Percentiles rank a stretch among this genome's conserved stretches.
Evolutionary conservation across 2,113 vertebrate genomes (phyloP).

Genomic region (Amphiprion ocellaris): DNA sequence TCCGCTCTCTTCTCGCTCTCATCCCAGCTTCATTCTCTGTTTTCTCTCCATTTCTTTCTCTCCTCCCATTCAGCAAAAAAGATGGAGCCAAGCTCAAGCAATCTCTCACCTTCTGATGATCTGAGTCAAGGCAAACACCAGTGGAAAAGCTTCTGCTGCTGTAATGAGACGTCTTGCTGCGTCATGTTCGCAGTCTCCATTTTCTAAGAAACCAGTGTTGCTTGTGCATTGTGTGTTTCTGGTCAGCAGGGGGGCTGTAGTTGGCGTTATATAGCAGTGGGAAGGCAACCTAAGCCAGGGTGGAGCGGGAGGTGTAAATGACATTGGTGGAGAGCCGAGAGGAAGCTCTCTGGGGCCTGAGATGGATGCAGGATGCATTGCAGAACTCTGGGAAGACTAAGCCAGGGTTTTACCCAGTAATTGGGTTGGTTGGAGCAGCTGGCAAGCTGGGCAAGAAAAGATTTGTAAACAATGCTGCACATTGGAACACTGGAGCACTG

Average conservation of each 20-base stretch:
- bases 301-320: conserved; percentile 77
- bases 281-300: conserved; percentile 67
- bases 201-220: conserved; percentile 66
- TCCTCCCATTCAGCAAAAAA: conserved; percentile 38
- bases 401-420: conserved; percentile 77
- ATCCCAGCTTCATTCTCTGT: conserved; percentile 32
- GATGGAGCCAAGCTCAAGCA: conserved; percentile 50
- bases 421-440: conserved; percentile 75
- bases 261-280: conserved; percentile 61
- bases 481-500: conserved; percentile 28
- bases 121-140: conserved; percentile 69
- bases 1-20: conserved; percentile 45
- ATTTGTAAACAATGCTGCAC: conserved; percentile 70
- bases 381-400: conserved; percentile 73
- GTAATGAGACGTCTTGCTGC: conserved; percentile 80
- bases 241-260: conserved; percentile 65
- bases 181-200: conserved; percentile 65
- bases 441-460: conserved; percentile 69
- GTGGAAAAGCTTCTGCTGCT: conserved; percentile 59
- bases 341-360: conserved; percentile 75
- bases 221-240: conserved; percentile 58
- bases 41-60: conserved; percentile 19
- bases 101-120: conserved; percentile 64
- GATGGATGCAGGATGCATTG: conserved; percentile 73
- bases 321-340: conserved; percentile 71